These are phyloP conservation scores for Heliconius ismenius DNA, from an alignment of 2,888 invertebrate species.

Conservation along the genomic window DNA sequence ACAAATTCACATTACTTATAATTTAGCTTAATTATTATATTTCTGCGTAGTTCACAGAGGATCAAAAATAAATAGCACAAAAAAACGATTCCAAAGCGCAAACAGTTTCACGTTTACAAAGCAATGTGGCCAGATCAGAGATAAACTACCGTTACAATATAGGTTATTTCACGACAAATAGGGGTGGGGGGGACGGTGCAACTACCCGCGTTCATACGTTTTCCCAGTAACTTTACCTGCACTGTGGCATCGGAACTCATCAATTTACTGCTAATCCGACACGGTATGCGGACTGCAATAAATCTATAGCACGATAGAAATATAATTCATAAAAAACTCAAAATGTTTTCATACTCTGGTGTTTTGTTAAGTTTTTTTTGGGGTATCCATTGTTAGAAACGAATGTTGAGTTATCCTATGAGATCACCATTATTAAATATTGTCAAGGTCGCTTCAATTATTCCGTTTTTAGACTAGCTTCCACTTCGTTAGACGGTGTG, in stretches of 20 bases:
- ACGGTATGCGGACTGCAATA: constrained; percentile 44
- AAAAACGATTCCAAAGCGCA: neutral
- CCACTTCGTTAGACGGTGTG: neutral
- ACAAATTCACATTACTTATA: too few relatives aligned
- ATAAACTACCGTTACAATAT: constrained; percentile 28
- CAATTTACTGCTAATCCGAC: constrained; percentile 60
- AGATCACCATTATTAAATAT: constrained; percentile 10
- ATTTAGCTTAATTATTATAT: neutral
- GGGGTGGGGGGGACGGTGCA: neutral
- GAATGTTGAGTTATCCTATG: neutral
- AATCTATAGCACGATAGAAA: constrained; percentile 40
- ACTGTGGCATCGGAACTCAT: constrained; percentile 44
- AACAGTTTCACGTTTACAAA: neutral
- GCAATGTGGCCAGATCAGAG: constrained; percentile 2
- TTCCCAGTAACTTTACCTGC: constrained; percentile 43
- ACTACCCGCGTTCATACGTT: constrained; percentile 30
- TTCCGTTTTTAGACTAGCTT: neutral
- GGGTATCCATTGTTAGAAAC: constrained; percentile 14
- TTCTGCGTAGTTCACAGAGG: neutral
- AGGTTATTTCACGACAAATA: constrained; percentile 18
- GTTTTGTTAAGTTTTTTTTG: neutral
- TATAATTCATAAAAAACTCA: constrained; percentile 4
- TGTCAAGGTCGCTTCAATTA: constrained; percentile 12
- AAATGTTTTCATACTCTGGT: constrained; percentile 4
- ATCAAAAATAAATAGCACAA: neutral